A percentile compares a stretch with the other conserved stretches of the same genome.
phyloP scores from a whole-genome alignment of 2,113 vertebrate genomes.

The Mus musculus region DNA sequence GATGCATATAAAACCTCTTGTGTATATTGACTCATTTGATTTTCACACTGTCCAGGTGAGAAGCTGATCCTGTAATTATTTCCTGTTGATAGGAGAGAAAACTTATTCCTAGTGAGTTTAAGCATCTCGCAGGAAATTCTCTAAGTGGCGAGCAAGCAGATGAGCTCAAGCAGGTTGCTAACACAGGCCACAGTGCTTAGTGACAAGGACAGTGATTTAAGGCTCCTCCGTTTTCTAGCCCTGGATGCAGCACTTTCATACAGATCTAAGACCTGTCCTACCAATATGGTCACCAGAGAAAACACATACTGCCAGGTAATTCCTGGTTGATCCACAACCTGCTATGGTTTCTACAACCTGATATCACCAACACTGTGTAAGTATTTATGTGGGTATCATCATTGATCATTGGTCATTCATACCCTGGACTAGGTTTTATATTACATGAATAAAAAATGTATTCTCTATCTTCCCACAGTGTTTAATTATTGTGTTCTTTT shows the following conservation, averaged over 20 bases:
- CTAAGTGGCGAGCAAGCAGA: neutral
- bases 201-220: neutral
- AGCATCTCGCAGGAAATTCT: neutral
- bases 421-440: neutral
- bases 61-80: neutral
- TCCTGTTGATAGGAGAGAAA: neutral
- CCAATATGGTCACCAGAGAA: neutral
- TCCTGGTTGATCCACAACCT: neutral
- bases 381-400: rapidly evolving
- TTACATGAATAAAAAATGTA: neutral
- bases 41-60: neutral
- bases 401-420: neutral
- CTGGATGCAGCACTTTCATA: neutral
- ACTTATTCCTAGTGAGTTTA: neutral
- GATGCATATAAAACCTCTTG: neutral
- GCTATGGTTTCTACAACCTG: neutral
- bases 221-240: neutral
- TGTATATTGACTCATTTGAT: neutral
- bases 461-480: neutral
- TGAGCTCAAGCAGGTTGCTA: neutral
- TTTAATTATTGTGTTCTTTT: neutral
- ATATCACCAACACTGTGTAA: neutral
- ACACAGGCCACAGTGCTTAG: neutral
- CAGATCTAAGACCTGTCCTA: neutral
- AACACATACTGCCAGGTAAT: neutral